Conservation (phyloP, 2,888 invertebrate genomes). For the Drosophila austrosaltans region DNA sequence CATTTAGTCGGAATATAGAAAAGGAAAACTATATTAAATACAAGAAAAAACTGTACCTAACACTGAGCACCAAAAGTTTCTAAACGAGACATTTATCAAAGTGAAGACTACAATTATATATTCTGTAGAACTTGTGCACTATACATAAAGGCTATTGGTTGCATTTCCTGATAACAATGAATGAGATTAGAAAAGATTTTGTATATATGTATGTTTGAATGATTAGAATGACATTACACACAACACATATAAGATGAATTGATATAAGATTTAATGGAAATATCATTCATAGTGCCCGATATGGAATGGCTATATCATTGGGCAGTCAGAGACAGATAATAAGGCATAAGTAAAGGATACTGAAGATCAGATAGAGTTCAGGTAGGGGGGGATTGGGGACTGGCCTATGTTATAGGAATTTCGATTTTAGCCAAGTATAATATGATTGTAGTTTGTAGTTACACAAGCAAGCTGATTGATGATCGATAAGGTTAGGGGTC, state of each 20-base stretch:
- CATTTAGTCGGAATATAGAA: not conserved
- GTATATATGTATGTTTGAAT: not conserved
- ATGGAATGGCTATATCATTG: no score
- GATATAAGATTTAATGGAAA: not conserved
- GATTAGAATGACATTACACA: not conserved
- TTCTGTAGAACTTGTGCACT: not conserved
- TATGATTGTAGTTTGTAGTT: constrained; percentile 2
- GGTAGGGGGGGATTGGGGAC: not conserved
- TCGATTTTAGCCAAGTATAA: not conserved
- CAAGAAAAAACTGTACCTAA: no score
- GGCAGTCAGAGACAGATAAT: no score
- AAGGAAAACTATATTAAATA: no score
- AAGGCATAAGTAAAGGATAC: not conserved
- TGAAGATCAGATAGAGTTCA: not conserved
- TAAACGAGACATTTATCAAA: no score
- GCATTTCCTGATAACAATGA: not conserved
- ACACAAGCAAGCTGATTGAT: constrained; percentile 3
- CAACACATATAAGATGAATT: not conserved
- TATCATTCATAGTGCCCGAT: not conserved
- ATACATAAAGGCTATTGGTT: not conserved
- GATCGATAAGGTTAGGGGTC: constrained; percentile 9
- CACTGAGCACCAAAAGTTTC: no score
- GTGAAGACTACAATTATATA: no score
- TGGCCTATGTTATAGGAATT: not conserved
- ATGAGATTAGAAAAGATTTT: not conserved